Percentiles rank a stretch among this genome's conserved stretches.
phyloP scores from a whole-genome alignment of 2,797 vertebrate species.

The Melanotaenia trifasciata region DNA sequence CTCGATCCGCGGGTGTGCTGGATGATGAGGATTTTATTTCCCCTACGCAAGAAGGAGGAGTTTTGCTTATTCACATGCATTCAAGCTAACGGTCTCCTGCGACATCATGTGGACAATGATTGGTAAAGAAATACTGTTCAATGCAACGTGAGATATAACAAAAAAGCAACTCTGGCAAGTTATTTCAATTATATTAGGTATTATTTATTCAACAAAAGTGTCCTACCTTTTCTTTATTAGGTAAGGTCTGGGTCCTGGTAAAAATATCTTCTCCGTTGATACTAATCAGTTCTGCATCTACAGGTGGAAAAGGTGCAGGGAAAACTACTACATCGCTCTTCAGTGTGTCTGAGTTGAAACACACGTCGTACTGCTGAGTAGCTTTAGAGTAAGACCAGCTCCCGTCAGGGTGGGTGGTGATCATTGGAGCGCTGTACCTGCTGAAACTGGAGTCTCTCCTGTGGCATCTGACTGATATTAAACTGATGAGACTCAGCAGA shows the following conservation, averaged over 20 bases:
- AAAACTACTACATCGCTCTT: slow-evolving; percentile 60
- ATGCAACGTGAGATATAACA: too few relatives aligned
- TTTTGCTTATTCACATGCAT: not conserved
- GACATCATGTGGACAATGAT: not conserved
- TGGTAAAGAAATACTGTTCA: too few relatives aligned
- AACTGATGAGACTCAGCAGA: not conserved
- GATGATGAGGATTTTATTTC: not conserved
- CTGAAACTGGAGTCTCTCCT: too few relatives aligned
- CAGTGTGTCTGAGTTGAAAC: slow-evolving; percentile 79
- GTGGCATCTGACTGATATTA: too few relatives aligned
- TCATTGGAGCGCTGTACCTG: slow-evolving; percentile 48
- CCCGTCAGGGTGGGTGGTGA: slow-evolving; percentile 75
- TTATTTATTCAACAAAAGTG: too few relatives aligned
- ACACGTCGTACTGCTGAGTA: slow-evolving; percentile 80
- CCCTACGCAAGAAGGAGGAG: not conserved
- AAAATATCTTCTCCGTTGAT: not conserved
- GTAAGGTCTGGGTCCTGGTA: not conserved
- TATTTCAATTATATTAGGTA: too few relatives aligned
- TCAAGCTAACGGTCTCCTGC: not conserved
- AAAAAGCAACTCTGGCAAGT: too few relatives aligned
- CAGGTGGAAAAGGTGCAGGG: not conserved
- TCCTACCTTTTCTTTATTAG: not conserved
- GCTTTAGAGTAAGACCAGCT: slow-evolving; percentile 77
- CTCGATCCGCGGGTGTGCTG: too few relatives aligned
- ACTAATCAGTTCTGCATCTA: not conserved